Conservation (phyloP, 2,888 invertebrate genomes). For the Nudaria mundana region DNA sequence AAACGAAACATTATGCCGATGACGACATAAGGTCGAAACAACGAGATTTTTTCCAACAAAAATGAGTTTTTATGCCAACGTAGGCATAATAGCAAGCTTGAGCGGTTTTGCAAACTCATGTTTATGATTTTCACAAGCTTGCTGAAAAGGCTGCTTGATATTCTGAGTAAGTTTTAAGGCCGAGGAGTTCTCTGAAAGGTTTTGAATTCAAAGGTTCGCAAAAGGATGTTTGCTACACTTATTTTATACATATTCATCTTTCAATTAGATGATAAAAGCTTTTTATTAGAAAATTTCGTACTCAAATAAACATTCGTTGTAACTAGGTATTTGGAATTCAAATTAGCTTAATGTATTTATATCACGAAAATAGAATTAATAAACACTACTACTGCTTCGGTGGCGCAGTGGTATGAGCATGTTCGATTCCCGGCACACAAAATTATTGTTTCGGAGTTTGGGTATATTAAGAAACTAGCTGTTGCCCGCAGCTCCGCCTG, state of each 20-base stretch:
- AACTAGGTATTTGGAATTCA: too few species aligned
- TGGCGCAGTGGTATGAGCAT: too few species aligned
- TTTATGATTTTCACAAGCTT: conserved; percentile 16
- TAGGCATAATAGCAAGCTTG: conserved; percentile 25
- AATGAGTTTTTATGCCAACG: conserved; percentile 23
- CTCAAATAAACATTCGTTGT: not conserved
- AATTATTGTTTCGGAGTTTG: too few species aligned
- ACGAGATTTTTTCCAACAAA: conserved; percentile 21
- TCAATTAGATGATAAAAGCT: not conserved
- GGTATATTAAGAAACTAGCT: too few species aligned
- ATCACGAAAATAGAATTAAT: too few species aligned
- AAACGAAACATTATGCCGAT: conserved; percentile 23
- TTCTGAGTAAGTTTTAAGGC: conserved; percentile 12
- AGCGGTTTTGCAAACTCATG: conserved; percentile 17
- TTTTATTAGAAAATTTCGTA: not conserved
- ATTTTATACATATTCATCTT: not conserved
- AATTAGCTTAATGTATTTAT: too few species aligned
- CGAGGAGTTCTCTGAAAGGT: conserved; percentile 5
- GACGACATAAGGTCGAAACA: conserved; percentile 24
- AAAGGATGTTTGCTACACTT: not conserved
- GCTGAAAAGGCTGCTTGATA: conserved; percentile 17
- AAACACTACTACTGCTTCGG: too few species aligned
- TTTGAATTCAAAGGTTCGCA: conserved; percentile 5
- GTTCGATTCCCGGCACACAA: too few species aligned
- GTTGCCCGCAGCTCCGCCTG: too few species aligned